Conservation (phyloP, 2,113 vertebrate genomes). For the Corythaixoides concolor region DNA sequence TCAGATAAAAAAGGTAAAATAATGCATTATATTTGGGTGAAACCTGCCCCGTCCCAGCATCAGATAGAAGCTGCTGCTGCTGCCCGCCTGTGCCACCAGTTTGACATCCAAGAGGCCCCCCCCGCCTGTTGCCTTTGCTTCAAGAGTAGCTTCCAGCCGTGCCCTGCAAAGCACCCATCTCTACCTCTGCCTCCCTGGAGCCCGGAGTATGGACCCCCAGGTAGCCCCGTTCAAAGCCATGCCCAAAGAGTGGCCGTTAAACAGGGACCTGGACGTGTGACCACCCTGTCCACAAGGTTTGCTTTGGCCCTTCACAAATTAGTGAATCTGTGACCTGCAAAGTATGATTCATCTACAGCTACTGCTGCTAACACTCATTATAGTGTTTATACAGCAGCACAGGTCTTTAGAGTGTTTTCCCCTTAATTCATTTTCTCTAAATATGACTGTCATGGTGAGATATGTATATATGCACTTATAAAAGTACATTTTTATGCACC, state of each 20-base stretch:
- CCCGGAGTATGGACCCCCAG: neutral
- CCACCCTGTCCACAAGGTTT: neutral
- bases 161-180: neutral
- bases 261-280: rapidly evolving
- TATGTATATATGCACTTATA: neutral
- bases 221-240: neutral
- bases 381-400: neutral
- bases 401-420: neutral
- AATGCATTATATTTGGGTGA: rapidly evolving
- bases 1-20: neutral
- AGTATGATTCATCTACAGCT: neutral
- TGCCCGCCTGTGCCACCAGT: neutral
- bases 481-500: neutral
- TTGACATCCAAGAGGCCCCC: neutral
- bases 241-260: neutral
- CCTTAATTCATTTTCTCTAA: neutral
- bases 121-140: neutral
- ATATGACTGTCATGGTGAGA: neutral
- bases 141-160: neutral
- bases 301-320: neutral
- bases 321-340: neutral
- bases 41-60: neutral
- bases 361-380: neutral
- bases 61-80: neutral
- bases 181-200: neutral